Conservation (phyloP, 2,888 invertebrate genomes). For the Gibbula magus region DNA sequence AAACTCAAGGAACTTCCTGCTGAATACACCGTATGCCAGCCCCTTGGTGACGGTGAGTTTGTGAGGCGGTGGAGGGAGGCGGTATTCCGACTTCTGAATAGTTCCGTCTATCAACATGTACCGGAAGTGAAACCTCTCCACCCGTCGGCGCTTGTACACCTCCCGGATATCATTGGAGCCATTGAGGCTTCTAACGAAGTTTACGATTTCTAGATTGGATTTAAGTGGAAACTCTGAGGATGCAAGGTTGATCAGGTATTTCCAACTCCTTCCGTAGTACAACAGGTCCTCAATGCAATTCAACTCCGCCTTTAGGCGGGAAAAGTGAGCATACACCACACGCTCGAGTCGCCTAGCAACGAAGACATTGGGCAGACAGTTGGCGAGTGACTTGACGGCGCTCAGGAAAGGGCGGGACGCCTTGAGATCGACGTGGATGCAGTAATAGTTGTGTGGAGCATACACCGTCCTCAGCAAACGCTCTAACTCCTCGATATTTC, state of each 20-base stretch:
- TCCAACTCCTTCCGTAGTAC: constrained; percentile 46
- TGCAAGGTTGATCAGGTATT: constrained; percentile 68
- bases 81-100: constrained; percentile 35
- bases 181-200: constrained; percentile 57
- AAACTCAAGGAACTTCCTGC: constrained; percentile 59
- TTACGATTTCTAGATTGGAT: constrained; percentile 65
- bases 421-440: constrained; percentile 71
- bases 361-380: constrained; percentile 71
- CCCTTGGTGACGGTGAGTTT: constrained; percentile 58
- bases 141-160: constrained; percentile 35
- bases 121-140: constrained; percentile 22
- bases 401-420: constrained; percentile 42
- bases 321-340: constrained; percentile 58
- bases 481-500: constrained; percentile 66
- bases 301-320: constrained; percentile 58
- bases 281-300: constrained; percentile 62
- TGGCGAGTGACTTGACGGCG: constrained; percentile 47
- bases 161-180: constrained; percentile 65
- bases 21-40: constrained; percentile 62
- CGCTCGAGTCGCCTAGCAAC: constrained; percentile 58
- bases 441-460: constrained; percentile 71
- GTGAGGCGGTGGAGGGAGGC: constrained; percentile 47
- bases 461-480: constrained; percentile 66
- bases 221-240: constrained; percentile 64
- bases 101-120: constrained; percentile 26